Base-by-base conservation (phyloP, 92 coral and sea anemone species). In the Isaurus tuberculatus region DNA sequence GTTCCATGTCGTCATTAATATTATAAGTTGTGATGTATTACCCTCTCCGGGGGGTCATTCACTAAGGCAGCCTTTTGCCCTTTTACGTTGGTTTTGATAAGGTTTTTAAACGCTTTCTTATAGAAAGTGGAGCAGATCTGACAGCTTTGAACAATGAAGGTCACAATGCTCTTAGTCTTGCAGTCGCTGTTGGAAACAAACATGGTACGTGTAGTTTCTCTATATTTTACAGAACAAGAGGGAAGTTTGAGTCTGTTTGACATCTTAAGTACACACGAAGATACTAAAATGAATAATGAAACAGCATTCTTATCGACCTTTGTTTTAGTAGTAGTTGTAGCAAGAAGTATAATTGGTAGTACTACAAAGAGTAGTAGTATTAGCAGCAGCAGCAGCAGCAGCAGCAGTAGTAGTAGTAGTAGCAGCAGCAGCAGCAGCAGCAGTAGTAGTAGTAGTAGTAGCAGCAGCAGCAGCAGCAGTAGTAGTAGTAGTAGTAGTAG, bases 91-190 rank as follows among this genome's bases (percentile, higher is more conserved):
- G n/a, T n/a, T n/a, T n/a, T n/a, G n/a, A n/a, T n/a, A n/a, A n/a
- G n/a, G n/a, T n/a, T n/a, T n/a, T n/a, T n/a, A n/a, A n/a, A n/a
- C n/a, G n/a, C 8, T 3, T 5, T 40, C 4, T 40, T 40, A 40
- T 72, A 94, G 99, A 97, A 73, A 94, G 92, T 66, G 99, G 99
- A 19, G 99, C 99, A 33, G 99, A 97, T 80, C 36, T 97, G 68
- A 94, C 98, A 19, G 92, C 98, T 25, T 89, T 93, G n/a, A 97
- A 97, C 83, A 95, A 97, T 51, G 98, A 94, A 53, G 98, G 98
- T 8, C 91, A 94, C 31, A 94, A 94, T 26, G 98, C 97, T 14
- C 80, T 92, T 34, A 90, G 98, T 79, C 87, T 97, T 20, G 98
- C 99, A 15, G 92, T 87, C 22, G 95, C 94, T 23, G 88, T 97